Evolutionary conservation across 2,888 invertebrate species (phyloP).

Genomic region (Agrochola macilenta): DNA sequence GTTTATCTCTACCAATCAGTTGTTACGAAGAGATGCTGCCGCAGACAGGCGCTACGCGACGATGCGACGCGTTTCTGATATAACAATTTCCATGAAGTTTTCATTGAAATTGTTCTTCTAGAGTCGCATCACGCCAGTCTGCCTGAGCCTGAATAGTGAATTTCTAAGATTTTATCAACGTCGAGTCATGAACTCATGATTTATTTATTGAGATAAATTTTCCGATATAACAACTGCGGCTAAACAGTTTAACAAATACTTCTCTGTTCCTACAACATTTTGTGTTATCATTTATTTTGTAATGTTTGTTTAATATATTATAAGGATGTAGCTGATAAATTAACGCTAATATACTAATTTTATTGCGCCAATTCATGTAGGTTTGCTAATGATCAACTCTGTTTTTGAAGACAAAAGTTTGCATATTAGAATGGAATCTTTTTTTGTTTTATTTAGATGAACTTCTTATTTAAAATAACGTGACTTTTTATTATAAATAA

Average conservation of each 20-base stretch:
- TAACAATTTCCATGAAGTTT: no score
- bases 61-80: no score
- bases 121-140: no score
- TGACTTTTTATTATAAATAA: not conserved
- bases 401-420: not conserved
- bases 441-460: not conserved
- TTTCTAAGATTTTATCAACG: not conserved
- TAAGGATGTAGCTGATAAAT: constrained; percentile 2
- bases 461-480: not conserved
- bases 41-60: no score
- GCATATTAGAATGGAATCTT: not conserved
- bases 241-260: constrained; percentile 32
- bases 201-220: constrained; percentile 28
- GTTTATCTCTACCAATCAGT: constrained; percentile 28
- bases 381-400: not conserved
- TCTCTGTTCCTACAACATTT: not conserved
- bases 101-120: no score
- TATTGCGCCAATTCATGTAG: not conserved
- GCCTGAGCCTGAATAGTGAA: not conserved
- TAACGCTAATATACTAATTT: constrained; percentile 4
- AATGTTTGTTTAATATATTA: constrained; percentile 8
- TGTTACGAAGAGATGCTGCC: not conserved
- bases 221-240: not conserved
- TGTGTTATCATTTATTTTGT: constrained; percentile 12
- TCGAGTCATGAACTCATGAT: not conserved